Conservation (phyloP, 2,888 invertebrate species). For the Neoascia interrupta region DNA sequence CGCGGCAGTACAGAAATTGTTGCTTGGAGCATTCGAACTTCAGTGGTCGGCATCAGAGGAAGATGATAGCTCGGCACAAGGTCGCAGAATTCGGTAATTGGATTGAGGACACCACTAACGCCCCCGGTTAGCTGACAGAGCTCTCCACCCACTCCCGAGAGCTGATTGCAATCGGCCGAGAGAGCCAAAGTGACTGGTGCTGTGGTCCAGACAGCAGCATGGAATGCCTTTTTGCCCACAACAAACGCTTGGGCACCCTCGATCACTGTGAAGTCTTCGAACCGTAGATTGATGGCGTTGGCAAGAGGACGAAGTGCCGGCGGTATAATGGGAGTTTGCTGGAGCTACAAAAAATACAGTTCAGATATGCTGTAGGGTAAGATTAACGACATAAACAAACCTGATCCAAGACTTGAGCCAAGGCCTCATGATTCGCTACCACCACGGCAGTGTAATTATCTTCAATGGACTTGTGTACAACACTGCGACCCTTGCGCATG, state of each 20-base stretch:
- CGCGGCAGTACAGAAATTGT: constrained; percentile 88
- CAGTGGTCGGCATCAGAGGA: constrained; percentile 81
- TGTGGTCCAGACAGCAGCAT: constrained; percentile 87
- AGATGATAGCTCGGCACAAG: constrained; percentile 86
- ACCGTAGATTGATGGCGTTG: constrained; percentile 86
- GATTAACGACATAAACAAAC: constrained; percentile 80
- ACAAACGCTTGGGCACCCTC: constrained; percentile 81
- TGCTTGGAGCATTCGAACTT: constrained; percentile 86
- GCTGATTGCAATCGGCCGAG: constrained; percentile 82
- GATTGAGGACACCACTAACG: constrained; percentile 85
- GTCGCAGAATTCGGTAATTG: constrained; percentile 91
- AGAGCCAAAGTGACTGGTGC: constrained; percentile 86
- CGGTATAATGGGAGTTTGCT: constrained; percentile 86
- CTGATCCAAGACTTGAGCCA: constrained; percentile 93
- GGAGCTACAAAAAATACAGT: constrained; percentile 80
- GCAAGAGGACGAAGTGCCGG: constrained; percentile 86
- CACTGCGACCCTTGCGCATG: constrained; percentile 89
- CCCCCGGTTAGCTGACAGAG: constrained; percentile 84
- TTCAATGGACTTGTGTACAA: constrained; percentile 91
- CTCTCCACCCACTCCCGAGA: constrained; percentile 80
- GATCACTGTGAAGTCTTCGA: constrained; percentile 86
- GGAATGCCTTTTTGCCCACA: constrained; percentile 87
- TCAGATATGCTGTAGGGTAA: too few relatives aligned
- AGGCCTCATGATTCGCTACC: constrained; percentile 93
- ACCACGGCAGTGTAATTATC: constrained; percentile 95